Evolutionary conservation across 30 jellyfish, hydroid and myxozoan species (phyloP), one percentile per base, ranked within the genome.

Genomic region (Rhopilema esculentum): DNA sequence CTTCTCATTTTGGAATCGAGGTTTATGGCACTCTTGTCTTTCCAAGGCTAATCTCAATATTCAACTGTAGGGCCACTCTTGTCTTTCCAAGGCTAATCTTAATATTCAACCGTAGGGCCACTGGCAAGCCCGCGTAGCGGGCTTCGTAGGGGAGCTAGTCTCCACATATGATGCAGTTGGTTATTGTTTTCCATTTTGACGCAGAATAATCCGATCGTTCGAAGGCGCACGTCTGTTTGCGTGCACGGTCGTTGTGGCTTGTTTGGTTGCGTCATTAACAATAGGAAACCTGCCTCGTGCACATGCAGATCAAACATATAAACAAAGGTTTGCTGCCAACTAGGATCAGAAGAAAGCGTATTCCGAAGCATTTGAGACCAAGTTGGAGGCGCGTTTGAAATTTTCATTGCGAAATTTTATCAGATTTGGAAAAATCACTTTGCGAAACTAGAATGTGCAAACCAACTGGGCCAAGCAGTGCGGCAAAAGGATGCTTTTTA

Each of bases 381-480:
- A 40, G 57, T 40, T 40, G 57, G 57, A 40, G 12, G 57, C 57
- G 57, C 57, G 57, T 40, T 40, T 40, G 9, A 40, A 40, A 12
- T 40, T 40, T n/a, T n/a, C n/a, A n/a, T n/a, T n/a, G n/a, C n/a
- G n/a, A n/a, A n/a, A n/a, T n/a, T n/a, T n/a, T n/a, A n/a, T n/a
- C n/a, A n/a, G n/a, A n/a, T n/a, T n/a, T n/a, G n/a, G n/a, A n/a
- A n/a, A n/a, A 12, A 40, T 40, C 57, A 40, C 12, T 40, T 40
- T 40, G 57, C 57, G 57, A 40, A 40, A 40, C 57, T 6, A 40
- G 57, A 49, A 82, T 82, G 91, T 82, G 91, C 27, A 40, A 49
- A 61, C 91, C 91, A 28, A 82, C 91, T 8, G 91, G 91, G 49
- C 91, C 91, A 1, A 82, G 91, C 74, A 82, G 67, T 21, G 84